Conservation (phyloP, 2,113 vertebrate genomes). For the Odontesthes bonariensis region DNA sequence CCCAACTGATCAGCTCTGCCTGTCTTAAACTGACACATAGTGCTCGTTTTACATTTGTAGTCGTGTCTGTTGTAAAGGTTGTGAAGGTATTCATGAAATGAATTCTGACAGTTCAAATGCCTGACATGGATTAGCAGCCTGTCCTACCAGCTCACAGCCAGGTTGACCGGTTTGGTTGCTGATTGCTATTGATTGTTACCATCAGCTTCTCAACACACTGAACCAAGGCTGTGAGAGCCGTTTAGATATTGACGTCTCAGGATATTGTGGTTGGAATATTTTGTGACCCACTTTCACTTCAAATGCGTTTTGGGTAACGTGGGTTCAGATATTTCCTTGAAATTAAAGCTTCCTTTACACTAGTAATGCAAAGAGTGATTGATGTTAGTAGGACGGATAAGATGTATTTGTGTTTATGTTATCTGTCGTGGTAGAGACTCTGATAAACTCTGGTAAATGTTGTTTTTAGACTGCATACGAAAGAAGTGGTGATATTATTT, state of each 20-base stretch:
- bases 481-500: background rate
- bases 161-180: constrained; percentile 18
- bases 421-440: background rate
- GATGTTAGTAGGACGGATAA: background rate
- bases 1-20: constrained; percentile 3
- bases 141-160: background rate
- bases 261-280: background rate
- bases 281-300: background rate
- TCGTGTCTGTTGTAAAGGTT: background rate
- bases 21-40: background rate
- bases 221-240: background rate
- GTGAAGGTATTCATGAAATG: constrained; percentile 22
- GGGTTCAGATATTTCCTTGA: background rate
- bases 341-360: too few relatives aligned
- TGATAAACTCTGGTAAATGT: background rate
- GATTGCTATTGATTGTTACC: constrained; percentile 11
- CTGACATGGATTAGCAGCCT: constrained; percentile 34
- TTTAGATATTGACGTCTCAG: background rate
- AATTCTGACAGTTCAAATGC: background rate
- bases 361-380: background rate
- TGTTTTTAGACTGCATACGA: too few relatives aligned
- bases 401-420: background rate
- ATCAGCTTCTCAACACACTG: background rate
- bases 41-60: background rate
- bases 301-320: background rate